Conservation (phyloP, 1,140 invertebrate genomes). For the Carcinoscorpius rotundicauda region DNA sequence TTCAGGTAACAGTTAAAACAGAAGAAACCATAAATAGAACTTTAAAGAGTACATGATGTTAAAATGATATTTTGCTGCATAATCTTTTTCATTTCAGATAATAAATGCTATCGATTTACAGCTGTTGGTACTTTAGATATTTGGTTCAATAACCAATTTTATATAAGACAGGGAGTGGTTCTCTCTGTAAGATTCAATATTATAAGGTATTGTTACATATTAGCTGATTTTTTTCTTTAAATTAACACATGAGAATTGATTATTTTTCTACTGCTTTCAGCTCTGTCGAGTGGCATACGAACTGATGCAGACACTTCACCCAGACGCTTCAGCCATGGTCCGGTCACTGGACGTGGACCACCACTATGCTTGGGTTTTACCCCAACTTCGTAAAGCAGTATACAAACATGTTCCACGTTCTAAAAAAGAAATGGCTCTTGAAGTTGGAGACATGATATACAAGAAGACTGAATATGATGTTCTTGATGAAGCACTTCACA, state of each 20-base stretch:
- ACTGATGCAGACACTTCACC: constrained; percentile 76
- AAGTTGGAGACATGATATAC: constrained; percentile 4
- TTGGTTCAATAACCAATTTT: too few relatives aligned
- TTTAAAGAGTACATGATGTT: too few relatives aligned
- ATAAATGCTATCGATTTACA: too few relatives aligned
- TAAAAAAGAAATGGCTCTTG: constrained; percentile 7
- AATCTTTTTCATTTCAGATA: too few relatives aligned
- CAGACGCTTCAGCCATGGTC: constrained; percentile 67
- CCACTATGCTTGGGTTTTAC: constrained; percentile 17
- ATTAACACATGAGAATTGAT: background rate
- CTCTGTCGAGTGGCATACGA: constrained; percentile 91
- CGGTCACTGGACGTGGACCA: constrained; percentile 62
- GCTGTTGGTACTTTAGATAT: too few relatives aligned
- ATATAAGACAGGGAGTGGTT: too few relatives aligned
- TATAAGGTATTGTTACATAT: too few relatives aligned
- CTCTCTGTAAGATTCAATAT: too few relatives aligned
- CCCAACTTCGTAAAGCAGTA: constrained; percentile 7
- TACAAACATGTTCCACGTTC: constrained; percentile 14
- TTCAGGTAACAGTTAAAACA: too few relatives aligned
- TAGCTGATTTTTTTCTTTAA: too few relatives aligned
- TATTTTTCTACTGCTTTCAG: constrained; percentile 34
- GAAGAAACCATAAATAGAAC: too few relatives aligned
- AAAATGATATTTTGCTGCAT: too few relatives aligned
- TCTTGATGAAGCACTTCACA: constrained; percentile 4
- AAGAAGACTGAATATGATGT: constrained; percentile 7